Percentiles rank a stretch among this genome's conserved stretches.
Evolutionary conservation across 2,888 invertebrate species (phyloP).

Genomic region (Hydraecia micacea): DNA sequence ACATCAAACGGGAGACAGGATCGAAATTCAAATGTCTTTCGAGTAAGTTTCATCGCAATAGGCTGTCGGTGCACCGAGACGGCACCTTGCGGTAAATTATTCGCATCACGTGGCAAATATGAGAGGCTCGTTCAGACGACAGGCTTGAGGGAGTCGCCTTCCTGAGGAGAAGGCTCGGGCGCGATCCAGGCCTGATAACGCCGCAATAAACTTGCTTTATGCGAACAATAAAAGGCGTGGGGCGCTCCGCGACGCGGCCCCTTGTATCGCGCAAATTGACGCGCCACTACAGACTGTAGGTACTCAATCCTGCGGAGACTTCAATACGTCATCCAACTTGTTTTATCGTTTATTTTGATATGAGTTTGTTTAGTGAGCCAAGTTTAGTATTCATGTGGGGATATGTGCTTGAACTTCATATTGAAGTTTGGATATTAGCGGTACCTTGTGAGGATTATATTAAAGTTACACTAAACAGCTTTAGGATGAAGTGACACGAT

Average conservation of each 20-base stretch:
- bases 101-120: conserved; percentile 60
- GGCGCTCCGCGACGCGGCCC: conserved; percentile 33
- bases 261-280: conserved; percentile 55
- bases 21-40: conserved; percentile 47
- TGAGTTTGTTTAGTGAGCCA: conserved; percentile 37
- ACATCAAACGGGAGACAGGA: conserved; percentile 28
- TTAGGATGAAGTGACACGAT: conserved; percentile 12
- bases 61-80: conserved; percentile 48
- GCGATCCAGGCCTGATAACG: conserved; percentile 70
- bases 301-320: conserved; percentile 46
- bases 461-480: background rate
- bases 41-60: conserved; percentile 30
- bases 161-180: conserved; percentile 36
- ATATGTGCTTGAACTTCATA: conserved; percentile 19
- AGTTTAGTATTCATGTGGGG: conserved; percentile 34
- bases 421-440: conserved; percentile 26
- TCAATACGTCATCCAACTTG: conserved; percentile 48
- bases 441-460: conserved; percentile 15
- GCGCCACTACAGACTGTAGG: conserved; percentile 27
- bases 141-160: conserved; percentile 43
- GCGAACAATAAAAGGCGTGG: conserved; percentile 70
- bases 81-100: conserved; percentile 61
- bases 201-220: conserved; percentile 75
- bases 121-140: conserved; percentile 41
- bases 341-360: conserved; percentile 59